Percentiles rank a stretch among this genome's conserved stretches.
Conservation (phyloP, 2,888 invertebrate genomes). For the Gari tellinella region DNA sequence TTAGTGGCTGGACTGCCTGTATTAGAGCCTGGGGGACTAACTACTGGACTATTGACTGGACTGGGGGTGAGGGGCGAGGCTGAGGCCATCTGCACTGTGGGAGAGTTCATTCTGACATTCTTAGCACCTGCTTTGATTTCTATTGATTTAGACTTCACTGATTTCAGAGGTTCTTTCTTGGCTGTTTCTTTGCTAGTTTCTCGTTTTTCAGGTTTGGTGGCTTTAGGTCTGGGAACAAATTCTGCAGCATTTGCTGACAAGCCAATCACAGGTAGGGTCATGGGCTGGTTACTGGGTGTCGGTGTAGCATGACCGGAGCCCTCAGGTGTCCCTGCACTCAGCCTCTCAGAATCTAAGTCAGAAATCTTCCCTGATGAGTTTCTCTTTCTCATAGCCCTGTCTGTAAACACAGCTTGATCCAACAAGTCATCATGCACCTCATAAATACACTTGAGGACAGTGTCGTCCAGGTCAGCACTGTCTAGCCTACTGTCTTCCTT, state of each 20-base stretch:
- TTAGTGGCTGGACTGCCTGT: conserved; percentile 21
- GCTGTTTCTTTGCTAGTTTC: conserved; percentile 8
- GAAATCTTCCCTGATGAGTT: not conserved
- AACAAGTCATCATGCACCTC: conserved; percentile 35
- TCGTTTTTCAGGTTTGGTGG: conserved; percentile 15
- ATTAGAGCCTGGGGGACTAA: conserved; percentile 17
- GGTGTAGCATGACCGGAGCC: conserved; percentile 1
- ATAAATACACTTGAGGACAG: conserved; percentile 50
- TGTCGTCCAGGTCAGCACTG: conserved; percentile 58
- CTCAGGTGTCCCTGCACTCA: conserved; percentile 7
- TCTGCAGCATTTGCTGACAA: conserved; percentile 62
- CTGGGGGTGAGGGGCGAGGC: conserved; percentile 33
- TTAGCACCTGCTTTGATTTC: conserved; percentile 36
- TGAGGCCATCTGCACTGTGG: conserved; percentile 12
- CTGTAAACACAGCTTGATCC: too few species aligned
- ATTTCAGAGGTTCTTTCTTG: conserved; percentile 9
- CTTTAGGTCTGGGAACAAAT: conserved; percentile 57
- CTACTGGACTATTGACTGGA: conserved; percentile 24
- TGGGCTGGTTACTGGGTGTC: conserved; percentile 39
- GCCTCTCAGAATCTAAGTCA: conserved; percentile 12
- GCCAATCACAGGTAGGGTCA: conserved; percentile 57
- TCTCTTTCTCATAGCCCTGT: too few species aligned
- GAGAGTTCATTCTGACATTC: conserved; percentile 24
- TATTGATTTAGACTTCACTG: conserved; percentile 27
- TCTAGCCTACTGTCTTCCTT: conserved; percentile 5